Evolutionary conservation across 2,797 vertebrate species (phyloP), one percentile per base, ranked within the genome.

Genomic region (Sarcophilus harrisii): DNA sequence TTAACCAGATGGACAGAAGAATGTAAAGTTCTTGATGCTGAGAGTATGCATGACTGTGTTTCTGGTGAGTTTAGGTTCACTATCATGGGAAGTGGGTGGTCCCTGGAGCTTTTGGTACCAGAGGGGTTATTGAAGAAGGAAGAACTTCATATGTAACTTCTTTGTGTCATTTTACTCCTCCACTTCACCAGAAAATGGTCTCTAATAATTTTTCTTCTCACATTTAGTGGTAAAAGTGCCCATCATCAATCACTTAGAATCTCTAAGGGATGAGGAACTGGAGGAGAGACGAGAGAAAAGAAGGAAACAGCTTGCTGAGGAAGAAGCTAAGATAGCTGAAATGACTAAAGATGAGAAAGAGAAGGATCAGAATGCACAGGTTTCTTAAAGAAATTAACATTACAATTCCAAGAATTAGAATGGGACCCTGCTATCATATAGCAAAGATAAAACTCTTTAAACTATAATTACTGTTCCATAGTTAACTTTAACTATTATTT

Each of bases 41-140:
- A 99, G 98, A 99, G 99, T 98, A 99, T 99, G 99, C 99, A 99
- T 11, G 99, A 99, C 98, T 99, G 99, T 96, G 99, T 99, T 92
- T 99, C 99, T 97, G 99, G 99, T 99, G 95, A 96, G 98, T 97
- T 90, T 59, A 32, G 38, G 91, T 45, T 73, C 62, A 91, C 49
- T 58, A 57, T 29, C 91, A 38, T 62, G 94, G 92, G 57, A 11
- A 60, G 28, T 60, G 27, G 58, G 58, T 60, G 58, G 58, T 27
- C 58, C 24, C 4, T 58, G 13, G 58, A 60, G 6, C 27, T 59
- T 60, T 29, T 2, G 58, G 27, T 0, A 5, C n/a, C 28, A 60
- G 11, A 60, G 58, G 58, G 60, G 27, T 60, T 60, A 29, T 27
- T 60, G 58, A 60, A 29, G 8, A 60, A 60, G 58, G 58, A 60